phyloP scores from a whole-genome alignment of 2,113 vertebrate species.

The Nerophis lumbriciformis region DNA sequence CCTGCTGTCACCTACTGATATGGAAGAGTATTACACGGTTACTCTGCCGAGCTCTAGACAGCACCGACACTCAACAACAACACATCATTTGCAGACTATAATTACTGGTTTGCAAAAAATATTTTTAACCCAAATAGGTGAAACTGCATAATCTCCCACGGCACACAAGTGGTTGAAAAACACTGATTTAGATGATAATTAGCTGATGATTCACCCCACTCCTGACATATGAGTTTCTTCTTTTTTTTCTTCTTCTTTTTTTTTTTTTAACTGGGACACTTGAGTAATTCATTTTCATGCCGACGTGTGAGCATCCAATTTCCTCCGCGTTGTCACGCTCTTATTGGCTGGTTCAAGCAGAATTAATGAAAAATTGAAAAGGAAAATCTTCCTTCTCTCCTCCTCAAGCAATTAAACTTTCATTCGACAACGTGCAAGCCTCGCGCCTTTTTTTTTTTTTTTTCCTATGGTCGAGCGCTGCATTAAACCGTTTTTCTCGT shows the following conservation, averaged over 20 bases:
- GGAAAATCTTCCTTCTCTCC: conserved; percentile 48
- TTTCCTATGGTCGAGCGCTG: conserved; percentile 14
- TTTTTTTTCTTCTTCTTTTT: too few relatives aligned
- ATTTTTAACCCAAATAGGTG: too few relatives aligned
- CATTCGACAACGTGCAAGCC: conserved; percentile 58
- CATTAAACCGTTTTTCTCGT: conserved; percentile 30
- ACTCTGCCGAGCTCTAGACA: too few relatives aligned
- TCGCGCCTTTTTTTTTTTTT: conserved; percentile 32
- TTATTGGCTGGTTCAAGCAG: conserved; percentile 52
- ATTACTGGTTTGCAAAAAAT: too few relatives aligned
- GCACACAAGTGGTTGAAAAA: too few relatives aligned
- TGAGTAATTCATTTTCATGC: conserved; percentile 39
- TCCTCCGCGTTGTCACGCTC: conserved; percentile 40
- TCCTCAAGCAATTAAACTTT: conserved; percentile 67
- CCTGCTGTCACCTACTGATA: too few relatives aligned
- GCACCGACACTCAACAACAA: too few relatives aligned
- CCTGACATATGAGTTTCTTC: conserved; percentile 8
- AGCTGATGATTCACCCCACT: conserved; percentile 32
- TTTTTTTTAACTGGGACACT: conserved; percentile 23
- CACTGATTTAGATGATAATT: conserved; percentile 14
- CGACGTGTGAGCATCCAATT: conserved; percentile 31
- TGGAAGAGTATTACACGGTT: too few relatives aligned
- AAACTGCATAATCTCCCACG: too few relatives aligned
- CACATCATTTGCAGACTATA: too few relatives aligned
- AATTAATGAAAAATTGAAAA: conserved; percentile 68